Base-by-base conservation (phyloP, 2,888 invertebrate genomes). In the Heliconius aoede region DNA sequence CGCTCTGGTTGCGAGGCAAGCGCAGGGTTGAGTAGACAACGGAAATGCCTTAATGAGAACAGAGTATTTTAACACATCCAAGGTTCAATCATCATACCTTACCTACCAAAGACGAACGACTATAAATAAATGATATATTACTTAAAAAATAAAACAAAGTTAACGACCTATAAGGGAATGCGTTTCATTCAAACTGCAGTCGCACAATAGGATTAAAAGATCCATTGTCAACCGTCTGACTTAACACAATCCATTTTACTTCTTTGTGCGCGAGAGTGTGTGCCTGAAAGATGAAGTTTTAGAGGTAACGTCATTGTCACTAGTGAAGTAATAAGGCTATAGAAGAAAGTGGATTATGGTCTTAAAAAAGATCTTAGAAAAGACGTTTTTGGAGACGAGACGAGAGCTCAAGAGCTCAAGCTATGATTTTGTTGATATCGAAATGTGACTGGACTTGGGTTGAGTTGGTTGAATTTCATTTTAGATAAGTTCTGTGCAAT, bases 151-250 rank as follows among this genome's bases (percentile, higher is more conserved):
- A 78, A 78, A 80, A 78, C 71, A 77, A 80, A 77, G 76, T 79
- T 78, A 81, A 78, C 72, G 72, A 76, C 80, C 80, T 79, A 79
- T 74, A 69, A 76, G 72, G 78, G 80, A 79, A 80, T 78, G 78
- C 79, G 78, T 76, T 78, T 79, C 80, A 76, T 81, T 79, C 76
- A 78, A 80, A 79, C 71, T 79, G 79, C 74, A 76, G 64, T 78
- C 64, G 40, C 67, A 90, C 89, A 90, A 90, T 87, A 84, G 84
- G 81, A 83, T 86, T 86, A 85, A 87, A 88, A 89, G 88, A 86
- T 79, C 86, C 82, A 89, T 91, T 91, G 90, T 91, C 82, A 81
- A 83, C 78, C 85, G 83, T 86, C 87, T 71, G 85, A 82, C 84
- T 86, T 86, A 89, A 88, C 88, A 86, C 88, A 86, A 84, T 86